Percentiles rank a stretch among this genome's conserved stretches.
Conservation (phyloP, 2,888 invertebrate genomes). For the Scaptomyza parva region DNA sequence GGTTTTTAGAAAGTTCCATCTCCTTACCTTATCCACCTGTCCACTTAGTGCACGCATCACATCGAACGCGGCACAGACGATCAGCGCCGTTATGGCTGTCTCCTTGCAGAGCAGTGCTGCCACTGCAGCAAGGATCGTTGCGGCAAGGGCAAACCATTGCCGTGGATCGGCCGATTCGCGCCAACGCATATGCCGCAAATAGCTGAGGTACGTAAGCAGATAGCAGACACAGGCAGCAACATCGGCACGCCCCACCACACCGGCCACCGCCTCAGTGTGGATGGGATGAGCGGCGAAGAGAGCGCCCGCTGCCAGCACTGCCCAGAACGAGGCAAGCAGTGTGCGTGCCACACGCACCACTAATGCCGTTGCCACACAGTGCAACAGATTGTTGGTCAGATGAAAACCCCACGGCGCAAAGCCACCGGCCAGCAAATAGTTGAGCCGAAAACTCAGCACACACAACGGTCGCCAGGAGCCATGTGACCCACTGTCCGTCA, state of each 20-base stretch:
- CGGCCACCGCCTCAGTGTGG: slow-evolving; percentile 98
- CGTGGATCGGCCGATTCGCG: slow-evolving; percentile 86
- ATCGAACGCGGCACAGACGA: slow-evolving; percentile 96
- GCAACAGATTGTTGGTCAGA: slow-evolving; percentile 93
- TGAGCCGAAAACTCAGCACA: slow-evolving; percentile 94
- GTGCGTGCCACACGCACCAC: slow-evolving; percentile 91
- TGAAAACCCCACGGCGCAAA: slow-evolving; percentile 94
- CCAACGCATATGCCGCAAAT: slow-evolving; percentile 91
- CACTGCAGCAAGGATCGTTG: slow-evolving; percentile 88
- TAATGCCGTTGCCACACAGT: slow-evolving; percentile 93
- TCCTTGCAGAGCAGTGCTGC: slow-evolving; percentile 97
- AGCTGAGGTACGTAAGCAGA: slow-evolving; percentile 93
- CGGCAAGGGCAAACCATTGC: slow-evolving; percentile 87
- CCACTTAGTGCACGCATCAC: slow-evolving; percentile 87
- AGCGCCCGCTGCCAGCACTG: slow-evolving; percentile 91
- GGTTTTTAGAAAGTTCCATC: background rate
- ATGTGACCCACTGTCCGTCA: slow-evolving; percentile 96
- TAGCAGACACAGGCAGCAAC: slow-evolving; percentile 96
- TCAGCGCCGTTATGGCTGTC: slow-evolving; percentile 96
- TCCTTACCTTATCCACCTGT: slow-evolving; percentile 86
- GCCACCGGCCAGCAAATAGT: slow-evolving; percentile 91
- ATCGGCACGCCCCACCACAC: slow-evolving; percentile 97
- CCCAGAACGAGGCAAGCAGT: slow-evolving; percentile 89
- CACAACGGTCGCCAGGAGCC: slow-evolving; percentile 98
- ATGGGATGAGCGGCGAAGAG: slow-evolving; percentile 98